Percentiles rank a stretch among this genome's conserved stretches.
phyloP scores from a whole-genome alignment of 2,797 vertebrate genomes.

The Tolypeutes matacus region DNA sequence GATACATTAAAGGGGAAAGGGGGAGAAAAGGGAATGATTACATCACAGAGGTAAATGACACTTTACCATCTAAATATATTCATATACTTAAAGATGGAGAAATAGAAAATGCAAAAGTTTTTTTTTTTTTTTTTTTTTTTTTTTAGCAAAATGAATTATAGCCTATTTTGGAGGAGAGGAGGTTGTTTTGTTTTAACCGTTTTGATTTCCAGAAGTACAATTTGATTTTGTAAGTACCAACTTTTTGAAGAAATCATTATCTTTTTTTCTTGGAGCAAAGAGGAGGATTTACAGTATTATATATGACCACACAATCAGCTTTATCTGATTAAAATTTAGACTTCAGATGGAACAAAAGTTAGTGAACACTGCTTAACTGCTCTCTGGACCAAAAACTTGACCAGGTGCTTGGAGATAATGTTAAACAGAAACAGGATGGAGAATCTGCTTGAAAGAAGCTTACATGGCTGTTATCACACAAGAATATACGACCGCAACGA shows the following conservation, averaged over 20 bases:
- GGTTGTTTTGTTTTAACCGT: not conserved
- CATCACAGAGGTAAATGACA: not conserved
- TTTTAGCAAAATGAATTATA: constrained; percentile 44
- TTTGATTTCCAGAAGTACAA: constrained; percentile 34
- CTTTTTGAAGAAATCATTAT: constrained; percentile 48
- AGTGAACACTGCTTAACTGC: constrained; percentile 13
- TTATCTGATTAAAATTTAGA: constrained; percentile 47
- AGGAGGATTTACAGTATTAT: constrained; percentile 24
- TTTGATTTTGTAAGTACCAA: constrained; percentile 12
- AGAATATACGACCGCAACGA: not conserved
- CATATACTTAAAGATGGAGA: not conserved
- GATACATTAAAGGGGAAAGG: not conserved
- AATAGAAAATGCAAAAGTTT: not conserved
- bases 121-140: not conserved
- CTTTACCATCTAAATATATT: constrained; percentile 18
- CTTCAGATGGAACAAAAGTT: constrained; percentile 45
- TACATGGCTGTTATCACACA: not conserved
- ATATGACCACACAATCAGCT: not conserved
- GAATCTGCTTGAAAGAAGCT: not conserved
- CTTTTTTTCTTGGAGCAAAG: constrained; percentile 42
- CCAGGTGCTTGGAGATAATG: not conserved
- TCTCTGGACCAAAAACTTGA: constrained; percentile 35
- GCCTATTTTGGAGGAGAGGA: not conserved
- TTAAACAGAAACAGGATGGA: not conserved
- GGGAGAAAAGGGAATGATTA: constrained; percentile 32